Evolutionary conservation across 2,888 invertebrate genomes (phyloP).

Genomic region (Strigamia maritima): DNA sequence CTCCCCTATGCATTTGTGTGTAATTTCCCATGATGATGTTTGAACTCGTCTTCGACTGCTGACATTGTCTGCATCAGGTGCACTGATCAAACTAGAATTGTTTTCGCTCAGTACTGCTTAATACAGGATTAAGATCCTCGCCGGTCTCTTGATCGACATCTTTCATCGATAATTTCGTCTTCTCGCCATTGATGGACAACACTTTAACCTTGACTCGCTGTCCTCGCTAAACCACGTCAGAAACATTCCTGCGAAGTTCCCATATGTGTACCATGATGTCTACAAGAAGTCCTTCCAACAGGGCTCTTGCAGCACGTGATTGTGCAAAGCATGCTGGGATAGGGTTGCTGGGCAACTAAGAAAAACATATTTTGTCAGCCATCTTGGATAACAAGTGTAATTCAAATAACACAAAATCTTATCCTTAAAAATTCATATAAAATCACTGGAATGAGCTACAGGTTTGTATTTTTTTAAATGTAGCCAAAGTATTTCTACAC

Average conservation of each 20-base stretch:
- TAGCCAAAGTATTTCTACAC: too few relatives aligned
- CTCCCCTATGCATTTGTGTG: constrained; percentile 94
- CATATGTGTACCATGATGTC: constrained; percentile 95
- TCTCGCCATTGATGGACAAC: constrained; percentile 85
- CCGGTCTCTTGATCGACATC: constrained; percentile 96
- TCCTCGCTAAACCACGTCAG: constrained; percentile 86
- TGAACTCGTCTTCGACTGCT: constrained; percentile 76
- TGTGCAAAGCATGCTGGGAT: too few relatives aligned
- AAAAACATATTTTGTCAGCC: too few relatives aligned
- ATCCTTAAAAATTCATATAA: too few relatives aligned
- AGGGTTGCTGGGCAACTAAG: too few relatives aligned
- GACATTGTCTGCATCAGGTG: constrained; percentile 68
- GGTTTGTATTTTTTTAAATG: too few relatives aligned
- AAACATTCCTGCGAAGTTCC: constrained; percentile 76
- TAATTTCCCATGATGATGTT: constrained; percentile 94
- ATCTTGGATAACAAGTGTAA: too few relatives aligned
- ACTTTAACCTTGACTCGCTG: constrained; percentile 91
- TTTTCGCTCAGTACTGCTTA: constrained; percentile 20
- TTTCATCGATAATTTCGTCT: constrained; percentile 90
- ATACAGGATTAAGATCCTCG: constrained; percentile 85
- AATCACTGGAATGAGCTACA: too few relatives aligned
- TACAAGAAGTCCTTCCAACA: constrained; percentile 81
- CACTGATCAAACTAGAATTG: constrained; percentile 56
- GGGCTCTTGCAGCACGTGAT: too few relatives aligned
- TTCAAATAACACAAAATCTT: too few relatives aligned